Evolutionary conservation across 1,140 invertebrate species (phyloP).

Genomic region (Lithobius niger): DNA sequence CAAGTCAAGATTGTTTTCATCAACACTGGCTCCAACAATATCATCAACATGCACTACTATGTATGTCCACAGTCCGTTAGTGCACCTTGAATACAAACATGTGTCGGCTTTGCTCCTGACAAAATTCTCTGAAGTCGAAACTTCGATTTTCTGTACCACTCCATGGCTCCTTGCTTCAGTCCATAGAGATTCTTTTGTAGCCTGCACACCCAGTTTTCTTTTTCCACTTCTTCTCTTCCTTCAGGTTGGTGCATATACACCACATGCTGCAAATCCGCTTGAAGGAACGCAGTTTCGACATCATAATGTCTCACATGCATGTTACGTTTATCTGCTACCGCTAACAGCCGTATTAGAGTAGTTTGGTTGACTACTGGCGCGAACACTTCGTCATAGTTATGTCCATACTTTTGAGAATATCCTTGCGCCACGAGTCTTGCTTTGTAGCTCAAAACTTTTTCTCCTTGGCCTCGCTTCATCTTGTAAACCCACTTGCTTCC

Average conservation of each 20-base stretch:
- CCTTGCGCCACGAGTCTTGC: not conserved
- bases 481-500: not conserved
- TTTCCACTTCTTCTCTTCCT: not conserved
- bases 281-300: not conserved
- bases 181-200: not conserved
- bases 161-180: not conserved
- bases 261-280: not conserved
- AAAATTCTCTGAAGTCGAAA: not conserved
- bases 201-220: not conserved
- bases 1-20: not conserved
- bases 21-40: not conserved
- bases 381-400: not conserved
- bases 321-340: not conserved
- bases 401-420: not conserved
- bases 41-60: not conserved
- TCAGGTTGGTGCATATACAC: not conserved
- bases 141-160: not conserved
- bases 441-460: no score
- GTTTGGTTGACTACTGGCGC: no score
- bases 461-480: not conserved
- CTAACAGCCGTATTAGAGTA: not conserved
- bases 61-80: no score
- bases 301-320: not conserved
- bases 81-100: no score
- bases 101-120: not conserved